Evolutionary conservation across 2,797 vertebrate species (phyloP).

Genomic region (Tangara arthus): DNA sequence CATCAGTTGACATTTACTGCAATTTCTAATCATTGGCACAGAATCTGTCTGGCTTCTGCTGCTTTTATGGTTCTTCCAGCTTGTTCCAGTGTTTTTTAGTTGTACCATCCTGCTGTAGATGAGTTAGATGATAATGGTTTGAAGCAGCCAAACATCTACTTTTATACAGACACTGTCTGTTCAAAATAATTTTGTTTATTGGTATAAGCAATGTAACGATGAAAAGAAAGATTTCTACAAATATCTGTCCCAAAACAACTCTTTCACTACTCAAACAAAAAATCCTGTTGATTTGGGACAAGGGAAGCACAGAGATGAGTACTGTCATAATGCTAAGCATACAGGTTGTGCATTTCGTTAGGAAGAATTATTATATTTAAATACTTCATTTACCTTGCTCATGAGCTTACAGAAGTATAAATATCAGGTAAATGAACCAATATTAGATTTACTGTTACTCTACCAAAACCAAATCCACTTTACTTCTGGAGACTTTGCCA

Average conservation of each 20-base stretch:
- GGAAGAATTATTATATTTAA: not conserved
- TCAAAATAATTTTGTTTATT: conserved; percentile 16
- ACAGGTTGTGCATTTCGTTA: not conserved
- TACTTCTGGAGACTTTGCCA: not conserved
- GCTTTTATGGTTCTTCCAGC: conserved; percentile 61
- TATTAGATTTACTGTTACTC: not conserved
- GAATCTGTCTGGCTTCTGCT: conserved; percentile 64
- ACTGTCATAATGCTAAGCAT: not conserved
- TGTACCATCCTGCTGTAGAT: conserved; percentile 52
- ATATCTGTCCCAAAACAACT: not conserved
- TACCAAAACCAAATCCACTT: not conserved
- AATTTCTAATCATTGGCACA: conserved; percentile 69
- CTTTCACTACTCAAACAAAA: not conserved
- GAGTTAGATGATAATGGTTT: conserved; percentile 21
- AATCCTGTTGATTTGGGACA: not conserved
- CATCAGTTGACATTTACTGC: conserved; percentile 68
- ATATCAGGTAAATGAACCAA: not conserved
- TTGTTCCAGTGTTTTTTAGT: conserved; percentile 50
- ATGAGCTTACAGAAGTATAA: not conserved
- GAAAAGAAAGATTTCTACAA: not conserved
- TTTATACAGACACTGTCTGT: not conserved
- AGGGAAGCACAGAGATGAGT: not conserved
- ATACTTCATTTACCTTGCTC: not conserved
- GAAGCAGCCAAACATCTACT: not conserved
- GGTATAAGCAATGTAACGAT: not conserved